Evolutionary conservation across 2,888 invertebrate species (phyloP).

Genomic region (Unio delphinus): DNA sequence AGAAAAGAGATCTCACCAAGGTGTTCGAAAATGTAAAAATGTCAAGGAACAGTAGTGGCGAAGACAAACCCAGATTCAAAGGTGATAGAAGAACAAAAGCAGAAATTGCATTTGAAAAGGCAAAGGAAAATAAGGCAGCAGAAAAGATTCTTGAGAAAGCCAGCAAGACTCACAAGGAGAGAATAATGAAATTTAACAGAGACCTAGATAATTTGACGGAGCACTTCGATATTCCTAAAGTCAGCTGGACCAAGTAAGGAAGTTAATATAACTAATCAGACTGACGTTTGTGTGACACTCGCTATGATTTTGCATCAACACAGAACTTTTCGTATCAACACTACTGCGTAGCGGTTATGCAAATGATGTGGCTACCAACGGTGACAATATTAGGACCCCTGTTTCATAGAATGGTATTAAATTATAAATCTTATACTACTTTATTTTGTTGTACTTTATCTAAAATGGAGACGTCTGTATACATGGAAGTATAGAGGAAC

Average conservation of each 20-base stretch:
- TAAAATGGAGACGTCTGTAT: too few relatives aligned
- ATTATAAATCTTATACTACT: too few relatives aligned
- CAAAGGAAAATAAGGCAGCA: conserved; percentile 82
- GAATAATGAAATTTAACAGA: conserved; percentile 96
- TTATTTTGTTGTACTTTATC: too few relatives aligned
- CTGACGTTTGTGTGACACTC: too few relatives aligned
- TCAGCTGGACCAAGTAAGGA: conserved; percentile 96
- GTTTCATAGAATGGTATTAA: conserved; percentile 22
- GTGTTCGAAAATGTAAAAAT: conserved; percentile 77
- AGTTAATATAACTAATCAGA: conserved; percentile 14
- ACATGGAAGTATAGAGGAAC: too few relatives aligned
- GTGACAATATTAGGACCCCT: conserved; percentile 12
- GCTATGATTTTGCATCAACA: too few relatives aligned
- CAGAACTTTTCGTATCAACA: too few relatives aligned
- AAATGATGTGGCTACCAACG: too few relatives aligned
- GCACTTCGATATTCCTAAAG: conserved; percentile 99
- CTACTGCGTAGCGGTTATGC: too few relatives aligned
- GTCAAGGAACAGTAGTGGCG: conserved; percentile 11
- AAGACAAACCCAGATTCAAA: conserved; percentile 34
- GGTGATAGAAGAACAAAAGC: conserved; percentile 77
- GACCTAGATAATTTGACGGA: conserved; percentile 94
- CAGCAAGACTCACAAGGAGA: conserved; percentile 93
- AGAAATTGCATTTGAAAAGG: conserved; percentile 88
- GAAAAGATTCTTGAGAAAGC: conserved; percentile 93
- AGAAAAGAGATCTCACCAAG: conserved; percentile 72